Base-by-base conservation (phyloP, 2,888 invertebrate species). In the Busseola fusca region DNA sequence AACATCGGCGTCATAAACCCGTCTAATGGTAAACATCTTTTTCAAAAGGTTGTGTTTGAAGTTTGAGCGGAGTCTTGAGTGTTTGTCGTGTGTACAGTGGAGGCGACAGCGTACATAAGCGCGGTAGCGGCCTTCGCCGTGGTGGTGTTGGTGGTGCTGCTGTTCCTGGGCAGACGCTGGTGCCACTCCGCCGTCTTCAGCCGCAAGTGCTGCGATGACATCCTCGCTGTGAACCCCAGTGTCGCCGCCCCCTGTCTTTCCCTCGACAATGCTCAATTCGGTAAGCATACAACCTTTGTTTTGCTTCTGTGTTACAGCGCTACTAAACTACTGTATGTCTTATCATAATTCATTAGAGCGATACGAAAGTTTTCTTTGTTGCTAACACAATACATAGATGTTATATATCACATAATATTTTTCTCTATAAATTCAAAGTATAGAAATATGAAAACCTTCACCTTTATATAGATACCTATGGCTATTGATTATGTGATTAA, bases 21-120 rank as follows among this genome's bases (percentile, higher is more conserved):
- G 67, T 81, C 90, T 78, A 95, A 94, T 94, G 95, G 95, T 95
- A 94, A 92, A 92, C 89, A 91, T 87, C 73, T 76, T 82, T 82
- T 69, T 72, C 60, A 69, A 66, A 74, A 74, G 77, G 56, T 81
- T 57, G 70, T 74, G 72, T 67, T 82, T 73, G 45, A 65, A 60
- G 72, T 72, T 69, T 67, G 62, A 64, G 64, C 60, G 74, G 48
- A 80, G 67, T 68, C 40, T 67, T 84, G 64, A 69, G 68, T 76
- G 75, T 83, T 81, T 73, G 59, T 71, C 81, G 69, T 87, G 80
- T 87, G 83, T 93, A 95, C 97, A 93, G 96, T 97, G 93, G 98
- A 98, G 96, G 98, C 98, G 87, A 97, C 98, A 87, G 98, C 98
- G 90, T 97, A 98, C 91, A 96, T 99, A 91, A 98, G 98, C 88